Base-by-base conservation (phyloP, 2,888 invertebrate genomes). In the Ophion slaviceki region DNA sequence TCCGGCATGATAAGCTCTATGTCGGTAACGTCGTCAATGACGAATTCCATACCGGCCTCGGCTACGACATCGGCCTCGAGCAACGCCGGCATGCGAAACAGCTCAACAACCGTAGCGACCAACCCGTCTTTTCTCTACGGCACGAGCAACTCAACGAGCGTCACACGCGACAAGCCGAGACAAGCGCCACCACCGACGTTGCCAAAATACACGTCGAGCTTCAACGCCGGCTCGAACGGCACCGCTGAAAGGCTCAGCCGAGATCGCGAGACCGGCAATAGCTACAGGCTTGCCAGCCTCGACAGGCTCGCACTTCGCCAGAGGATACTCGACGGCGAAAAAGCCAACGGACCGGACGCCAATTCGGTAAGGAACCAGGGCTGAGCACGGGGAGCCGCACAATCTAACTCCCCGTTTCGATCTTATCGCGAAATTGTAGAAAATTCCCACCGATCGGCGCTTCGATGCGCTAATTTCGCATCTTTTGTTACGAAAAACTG, bases 281-380 rank as follows among this genome's bases (percentile, higher is more conserved):
- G 97, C 80, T 97, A 97, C 94, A 94, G 95, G 87, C 95, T 97
- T 90, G 97, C 97, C 80, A 97, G 97, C 93, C 95, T 98, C 87
- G 98, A 98, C 94, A 96, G 97, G 92, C 95, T 98, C 92, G 97
- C 97, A 70, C 95, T 97, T 89, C 95, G 97, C 85, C 97, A 97
- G 94, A 96, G 97, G 92, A 96, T 97, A 91, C 96, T 97, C 92
- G 97, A 97, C 92, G 96, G 96, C 88, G 95, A 96, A 94, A 95
- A 96, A 95, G 88, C 93, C 92, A 92, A 94, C 91, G 92, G 92
- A 77, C 92, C 92, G 79, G 92, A 92, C 82, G 83, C 89, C 47
- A 91, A 90, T 80, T 91, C 92, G 94, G 93, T 93, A 93, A 94
- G 93, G 82, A 64, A 80, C 24, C 59, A 75, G 64, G 28, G n/a